Conservation (phyloP, 1,140 invertebrate genomes). For the Ceratosolen solmsi region DNA sequence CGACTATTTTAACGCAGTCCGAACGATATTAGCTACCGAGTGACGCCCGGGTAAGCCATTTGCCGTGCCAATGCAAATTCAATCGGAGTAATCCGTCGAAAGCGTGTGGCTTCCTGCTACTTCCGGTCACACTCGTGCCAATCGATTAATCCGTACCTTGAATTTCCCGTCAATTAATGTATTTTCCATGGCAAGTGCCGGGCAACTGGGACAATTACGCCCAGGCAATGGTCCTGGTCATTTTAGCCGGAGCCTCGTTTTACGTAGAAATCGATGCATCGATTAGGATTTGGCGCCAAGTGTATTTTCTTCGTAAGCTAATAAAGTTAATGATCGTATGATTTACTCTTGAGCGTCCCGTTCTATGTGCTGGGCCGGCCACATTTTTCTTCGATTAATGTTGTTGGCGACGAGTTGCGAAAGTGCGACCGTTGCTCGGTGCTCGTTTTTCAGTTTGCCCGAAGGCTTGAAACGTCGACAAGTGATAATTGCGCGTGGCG, state of each 20-base stretch:
- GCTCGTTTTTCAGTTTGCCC: too few species aligned
- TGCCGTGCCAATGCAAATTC: conserved; percentile 24
- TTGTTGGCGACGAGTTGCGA: too few species aligned
- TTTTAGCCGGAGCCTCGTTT: neutral
- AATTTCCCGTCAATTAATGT: conserved; percentile 24
- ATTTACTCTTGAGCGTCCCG: too few species aligned
- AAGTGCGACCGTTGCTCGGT: too few species aligned
- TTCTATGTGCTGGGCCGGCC: too few species aligned
- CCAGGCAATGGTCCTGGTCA: neutral
- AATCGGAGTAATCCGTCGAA: conserved; percentile 17
- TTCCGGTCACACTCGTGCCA: neutral
- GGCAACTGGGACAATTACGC: neutral
- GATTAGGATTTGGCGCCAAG: too few species aligned
- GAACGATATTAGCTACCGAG: conserved; percentile 1
- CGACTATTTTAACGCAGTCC: conserved; percentile 20
- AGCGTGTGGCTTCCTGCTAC: conserved; percentile 1
- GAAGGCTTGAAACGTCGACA: too few species aligned
- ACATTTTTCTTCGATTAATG: too few species aligned
- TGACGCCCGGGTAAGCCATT: neutral
- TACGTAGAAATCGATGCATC: too few species aligned
- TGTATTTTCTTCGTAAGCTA: too few species aligned
- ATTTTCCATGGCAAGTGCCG: neutral
- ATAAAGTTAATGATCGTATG: too few species aligned
- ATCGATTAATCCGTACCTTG: neutral
- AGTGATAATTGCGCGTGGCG: too few species aligned